A percentile compares a stretch with the other conserved stretches of the same genome.
Conservation (phyloP, 2,113 vertebrate species). For the Lophius piscatorius region DNA sequence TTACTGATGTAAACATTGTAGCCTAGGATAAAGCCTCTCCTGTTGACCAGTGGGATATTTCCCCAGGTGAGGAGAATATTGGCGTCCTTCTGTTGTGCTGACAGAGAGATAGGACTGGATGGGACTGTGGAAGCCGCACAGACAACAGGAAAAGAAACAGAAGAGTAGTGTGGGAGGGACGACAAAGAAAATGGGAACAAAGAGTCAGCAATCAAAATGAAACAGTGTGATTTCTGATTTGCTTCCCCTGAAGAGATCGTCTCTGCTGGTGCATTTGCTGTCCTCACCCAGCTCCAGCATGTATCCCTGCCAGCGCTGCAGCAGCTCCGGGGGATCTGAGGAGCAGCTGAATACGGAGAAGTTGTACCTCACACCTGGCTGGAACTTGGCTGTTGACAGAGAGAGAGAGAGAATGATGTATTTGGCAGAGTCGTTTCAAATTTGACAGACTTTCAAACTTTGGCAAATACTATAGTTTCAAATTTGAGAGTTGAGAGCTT, state of each 20-base stretch:
- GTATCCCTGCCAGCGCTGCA: constrained; percentile 75
- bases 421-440: neutral
- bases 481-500: neutral
- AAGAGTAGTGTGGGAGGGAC: neutral
- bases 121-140: constrained; percentile 57
- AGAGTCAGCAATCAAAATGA: neutral
- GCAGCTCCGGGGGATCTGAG: constrained; percentile 52
- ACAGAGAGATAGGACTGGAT: constrained; percentile 54
- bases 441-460: neutral
- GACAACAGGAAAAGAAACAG: neutral
- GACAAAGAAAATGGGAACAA: constrained; percentile 1
- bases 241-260: too few relatives aligned
- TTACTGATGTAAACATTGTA: constrained; percentile 75
- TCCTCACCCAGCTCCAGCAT: constrained; percentile 72
- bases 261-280: too few relatives aligned
- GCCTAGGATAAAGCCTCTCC: constrained; percentile 74
- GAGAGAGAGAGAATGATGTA: constrained; percentile 2
- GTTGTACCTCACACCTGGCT: constrained; percentile 74
- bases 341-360: constrained; percentile 74
- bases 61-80: constrained; percentile 72
- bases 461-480: neutral
- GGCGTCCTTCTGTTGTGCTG: constrained; percentile 51
- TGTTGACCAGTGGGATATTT: constrained; percentile 48
- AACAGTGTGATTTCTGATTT: too few relatives aligned
- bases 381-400: constrained; percentile 63